A percentile compares a stretch with the other conserved stretches of the same genome.
phyloP scores from a whole-genome alignment of 2,888 invertebrate species.

The Tyria jacobaeae region DNA sequence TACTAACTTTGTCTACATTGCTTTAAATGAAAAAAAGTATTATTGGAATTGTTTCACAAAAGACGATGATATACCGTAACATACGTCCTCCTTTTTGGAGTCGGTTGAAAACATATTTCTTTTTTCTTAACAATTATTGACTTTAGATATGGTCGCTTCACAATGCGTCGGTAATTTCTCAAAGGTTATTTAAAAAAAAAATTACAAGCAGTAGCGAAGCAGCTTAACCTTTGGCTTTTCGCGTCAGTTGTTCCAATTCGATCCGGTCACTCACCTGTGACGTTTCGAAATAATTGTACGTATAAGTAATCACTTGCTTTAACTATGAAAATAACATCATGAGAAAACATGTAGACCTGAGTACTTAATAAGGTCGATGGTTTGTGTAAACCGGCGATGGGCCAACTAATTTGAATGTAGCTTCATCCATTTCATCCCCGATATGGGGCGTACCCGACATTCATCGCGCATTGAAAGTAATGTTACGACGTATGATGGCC shows the following conservation, averaged over 20 bases:
- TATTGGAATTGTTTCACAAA: too few relatives aligned
- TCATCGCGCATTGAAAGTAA: not conserved
- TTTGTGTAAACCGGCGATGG: not conserved
- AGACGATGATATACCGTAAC: too few relatives aligned
- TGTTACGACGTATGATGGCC: not conserved
- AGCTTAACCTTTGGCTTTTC: not conserved
- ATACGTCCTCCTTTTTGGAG: too few relatives aligned
- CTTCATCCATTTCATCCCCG: too few relatives aligned
- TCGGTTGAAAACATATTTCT: too few relatives aligned
- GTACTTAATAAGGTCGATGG: not conserved
- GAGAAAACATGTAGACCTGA: not conserved
- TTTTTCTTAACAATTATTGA: too few relatives aligned
- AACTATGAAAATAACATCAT: not conserved
- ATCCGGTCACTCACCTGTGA: not conserved
- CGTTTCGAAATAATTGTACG: not conserved
- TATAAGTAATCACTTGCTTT: not conserved
- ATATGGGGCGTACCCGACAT: not conserved
- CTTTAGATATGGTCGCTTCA: too few relatives aligned
- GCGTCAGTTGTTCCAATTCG: not conserved
- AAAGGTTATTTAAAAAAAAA: too few relatives aligned
- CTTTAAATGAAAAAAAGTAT: too few relatives aligned
- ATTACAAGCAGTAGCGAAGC: not conserved
- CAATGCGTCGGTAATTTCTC: too few relatives aligned
- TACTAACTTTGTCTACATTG: too few relatives aligned
- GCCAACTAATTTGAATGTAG: too few relatives aligned